A percentile compares a stretch with the other conserved stretches of the same genome.
Conservation (phyloP, 1,140 invertebrate species). For the Fopius arisanus region DNA sequence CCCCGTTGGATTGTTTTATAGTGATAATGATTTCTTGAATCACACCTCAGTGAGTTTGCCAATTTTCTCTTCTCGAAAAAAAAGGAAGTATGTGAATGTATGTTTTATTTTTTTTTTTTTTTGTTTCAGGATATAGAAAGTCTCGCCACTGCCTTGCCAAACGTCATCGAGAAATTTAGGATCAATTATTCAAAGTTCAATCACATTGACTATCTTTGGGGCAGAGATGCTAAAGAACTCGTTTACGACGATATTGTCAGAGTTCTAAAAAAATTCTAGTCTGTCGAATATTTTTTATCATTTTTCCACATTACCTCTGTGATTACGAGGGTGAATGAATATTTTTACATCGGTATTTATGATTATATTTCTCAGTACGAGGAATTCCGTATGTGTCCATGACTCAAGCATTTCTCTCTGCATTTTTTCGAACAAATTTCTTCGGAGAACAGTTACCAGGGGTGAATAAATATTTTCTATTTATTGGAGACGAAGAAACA, state of each 20-base stretch:
- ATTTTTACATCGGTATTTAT: background rate
- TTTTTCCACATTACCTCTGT: background rate
- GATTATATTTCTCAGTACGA: background rate
- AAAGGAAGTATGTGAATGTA: too few relatives aligned
- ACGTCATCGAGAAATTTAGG: conserved; percentile 52
- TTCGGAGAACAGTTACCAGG: background rate
- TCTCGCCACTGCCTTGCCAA: conserved; percentile 67
- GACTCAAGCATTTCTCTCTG: background rate
- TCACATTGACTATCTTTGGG: conserved; percentile 65
- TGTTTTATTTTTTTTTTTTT: conserved; percentile 9
- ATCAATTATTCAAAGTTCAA: conserved; percentile 61
- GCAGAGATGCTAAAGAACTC: conserved; percentile 54
- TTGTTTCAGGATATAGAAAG: conserved; percentile 66
- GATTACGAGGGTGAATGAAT: background rate
- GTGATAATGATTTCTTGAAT: conserved; percentile 76
- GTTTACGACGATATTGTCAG: conserved; percentile 54
- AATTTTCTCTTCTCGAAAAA: background rate
- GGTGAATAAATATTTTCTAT: background rate
- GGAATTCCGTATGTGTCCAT: background rate
- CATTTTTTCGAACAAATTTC: background rate
- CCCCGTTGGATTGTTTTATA: conserved; percentile 75
- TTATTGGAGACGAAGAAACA: background rate
- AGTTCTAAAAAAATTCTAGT: conserved; percentile 36
- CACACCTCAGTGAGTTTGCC: conserved; percentile 59
- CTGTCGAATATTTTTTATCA: background rate